Base-by-base conservation (phyloP, 35 echinoderm and acorn worm species). In the Nesometra sesokonis region DNA sequence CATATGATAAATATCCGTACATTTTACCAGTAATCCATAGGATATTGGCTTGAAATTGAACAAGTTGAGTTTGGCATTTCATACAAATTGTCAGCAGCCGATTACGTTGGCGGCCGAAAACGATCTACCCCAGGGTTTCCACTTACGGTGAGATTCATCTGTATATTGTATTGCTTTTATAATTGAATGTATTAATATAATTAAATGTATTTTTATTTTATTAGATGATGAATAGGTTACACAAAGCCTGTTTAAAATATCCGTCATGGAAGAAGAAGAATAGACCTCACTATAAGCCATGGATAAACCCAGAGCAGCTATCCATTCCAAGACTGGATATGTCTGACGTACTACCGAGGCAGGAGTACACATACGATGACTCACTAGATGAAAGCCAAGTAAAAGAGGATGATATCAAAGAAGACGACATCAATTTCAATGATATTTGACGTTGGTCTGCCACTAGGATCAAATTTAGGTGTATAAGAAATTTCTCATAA, bases 261-360 rank as follows among this genome's bases (percentile, higher is more conserved):
- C 96, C 92, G 8, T 77, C 82, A 17, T 99, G 96, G 96, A 99
- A 99, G 82, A 91, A 87, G 36, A 91, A 88, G 4, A 91, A 99
- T 39, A 90, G 92, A 34, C 92, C 93, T 15, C 36, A 88, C 33
- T 86, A 92, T 88, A 99, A 99, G 47, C 96, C 96, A 0, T 99
- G 96, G 96, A 78, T 94, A 0, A 94, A 94, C 87, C 92, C 96
- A 0, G 96, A 99, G 77, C 96, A 99, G 83, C 89, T 91, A 43
- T 34, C 47, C 34, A 78, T 94, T 30, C 89, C 92, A 27, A 85
- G 92, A 30, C 90, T 94, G 35, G 87, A 94, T 29, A 80, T 88
- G 35, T 43, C 88, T 27, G 93, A 99, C 86, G 81, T 99, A 13
- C 47, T 99, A 8, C 37, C 84, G 37, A 99, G 93, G 57, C 85